A percentile compares a stretch with the other conserved stretches of the same genome.
phyloP scores from a whole-genome alignment of 2,113 vertebrate genomes.

The Microcebus tavaratra region DNA sequence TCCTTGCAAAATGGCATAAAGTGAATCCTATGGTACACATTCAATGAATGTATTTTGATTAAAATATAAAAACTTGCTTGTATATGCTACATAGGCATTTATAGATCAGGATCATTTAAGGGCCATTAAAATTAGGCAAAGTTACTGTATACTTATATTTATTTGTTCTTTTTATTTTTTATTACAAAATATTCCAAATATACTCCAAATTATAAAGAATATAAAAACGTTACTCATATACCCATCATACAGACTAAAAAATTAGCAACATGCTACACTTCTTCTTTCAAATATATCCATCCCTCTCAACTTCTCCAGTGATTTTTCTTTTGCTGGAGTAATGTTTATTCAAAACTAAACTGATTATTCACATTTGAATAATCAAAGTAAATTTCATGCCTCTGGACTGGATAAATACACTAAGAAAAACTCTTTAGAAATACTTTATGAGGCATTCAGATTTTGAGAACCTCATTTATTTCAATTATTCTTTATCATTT shows the following conservation, averaged over 20 bases:
- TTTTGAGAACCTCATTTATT: constrained; percentile 15
- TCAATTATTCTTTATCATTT: background rate
- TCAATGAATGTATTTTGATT: background rate
- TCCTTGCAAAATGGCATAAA: constrained; percentile 4
- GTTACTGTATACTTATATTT: background rate
- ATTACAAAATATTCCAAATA: constrained; percentile 13
- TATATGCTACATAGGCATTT: background rate
- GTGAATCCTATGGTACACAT: background rate
- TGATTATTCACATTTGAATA: background rate
- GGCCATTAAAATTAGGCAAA: background rate
- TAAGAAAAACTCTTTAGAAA: background rate
- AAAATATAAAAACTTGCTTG: constrained; percentile 3
- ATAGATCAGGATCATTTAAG: constrained; percentile 23
- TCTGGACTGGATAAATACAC: background rate
- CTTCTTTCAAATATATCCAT: background rate
- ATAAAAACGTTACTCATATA: background rate
- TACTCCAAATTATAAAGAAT: background rate
- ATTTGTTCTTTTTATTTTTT: background rate
- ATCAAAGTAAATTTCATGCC: background rate
- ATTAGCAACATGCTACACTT: background rate
- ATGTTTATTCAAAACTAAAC: background rate
- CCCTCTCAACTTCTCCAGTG: background rate
- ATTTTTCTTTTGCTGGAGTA: background rate
- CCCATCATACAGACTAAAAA: background rate
- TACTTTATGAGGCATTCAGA: background rate